A percentile compares a stretch with the other conserved stretches of the same genome.
phyloP scores from a whole-genome alignment of 2,113 vertebrate genomes.

The Campylorhamphus procurvoides region DNA sequence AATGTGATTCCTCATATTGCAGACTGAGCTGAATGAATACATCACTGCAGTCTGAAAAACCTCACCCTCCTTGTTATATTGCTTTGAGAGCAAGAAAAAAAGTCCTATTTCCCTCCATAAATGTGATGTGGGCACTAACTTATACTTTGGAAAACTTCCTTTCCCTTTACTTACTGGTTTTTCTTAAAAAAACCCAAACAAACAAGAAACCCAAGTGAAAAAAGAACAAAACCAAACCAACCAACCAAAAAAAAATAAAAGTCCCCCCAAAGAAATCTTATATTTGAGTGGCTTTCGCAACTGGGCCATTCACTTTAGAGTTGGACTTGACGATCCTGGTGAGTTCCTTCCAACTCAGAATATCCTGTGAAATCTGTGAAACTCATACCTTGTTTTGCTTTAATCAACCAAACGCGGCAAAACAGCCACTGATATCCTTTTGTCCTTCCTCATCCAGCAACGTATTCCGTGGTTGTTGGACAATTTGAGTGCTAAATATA shows the following conservation, averaged over 20 bases:
- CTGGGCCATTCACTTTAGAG: neutral
- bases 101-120: neutral
- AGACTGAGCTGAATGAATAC: neutral
- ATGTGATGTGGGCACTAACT: neutral
- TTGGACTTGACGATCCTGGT: neutral
- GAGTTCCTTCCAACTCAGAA: neutral
- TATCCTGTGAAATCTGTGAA: neutral
- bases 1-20: neutral
- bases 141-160: neutral
- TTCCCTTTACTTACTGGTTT: neutral
- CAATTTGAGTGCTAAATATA: neutral
- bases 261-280: neutral
- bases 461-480: neutral
- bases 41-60: neutral
- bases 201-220: neutral
- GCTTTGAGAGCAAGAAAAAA: neutral
- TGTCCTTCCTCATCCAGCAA: neutral
- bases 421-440: neutral
- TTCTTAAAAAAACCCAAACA: neutral
- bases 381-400: neutral
- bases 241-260: neutral
- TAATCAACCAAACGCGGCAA: fast-evolving
- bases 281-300: neutral
- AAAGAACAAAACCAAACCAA: neutral
- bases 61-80: neutral